A percentile compares a stretch with the other conserved stretches of the same genome.
Conservation (phyloP, 37 sponge, comb jelly and placozoan species). For the Tethya wilhelma region DNA sequence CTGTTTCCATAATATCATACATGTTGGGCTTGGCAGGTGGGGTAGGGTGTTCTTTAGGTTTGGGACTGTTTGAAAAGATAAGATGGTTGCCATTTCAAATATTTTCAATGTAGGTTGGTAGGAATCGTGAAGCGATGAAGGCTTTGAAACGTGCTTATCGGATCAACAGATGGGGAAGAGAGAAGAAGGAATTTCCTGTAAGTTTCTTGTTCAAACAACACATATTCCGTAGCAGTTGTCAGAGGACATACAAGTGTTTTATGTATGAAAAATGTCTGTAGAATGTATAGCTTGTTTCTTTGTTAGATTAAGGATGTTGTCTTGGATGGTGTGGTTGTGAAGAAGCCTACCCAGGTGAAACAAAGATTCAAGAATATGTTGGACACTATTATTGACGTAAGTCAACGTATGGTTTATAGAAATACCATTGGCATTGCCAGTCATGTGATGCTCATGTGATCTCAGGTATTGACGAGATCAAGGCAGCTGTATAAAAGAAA, state of each 20-base stretch:
- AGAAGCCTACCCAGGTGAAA: too few relatives aligned
- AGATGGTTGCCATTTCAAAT: not conserved
- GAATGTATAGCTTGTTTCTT: not conserved
- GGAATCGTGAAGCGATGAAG: conserved; percentile 34
- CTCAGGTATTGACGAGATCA: conserved; percentile 25
- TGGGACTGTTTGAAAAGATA: too few relatives aligned
- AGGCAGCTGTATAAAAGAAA: conserved; percentile 26
- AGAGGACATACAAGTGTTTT: not conserved
- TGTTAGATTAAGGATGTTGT: conserved; percentile 6
- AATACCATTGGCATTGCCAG: too few relatives aligned
- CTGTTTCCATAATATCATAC: too few relatives aligned
- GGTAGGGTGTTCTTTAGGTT: too few relatives aligned
- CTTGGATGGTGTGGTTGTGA: not conserved
- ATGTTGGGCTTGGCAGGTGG: too few relatives aligned
- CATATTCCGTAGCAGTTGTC: too few relatives aligned
- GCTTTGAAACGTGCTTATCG: conserved; percentile 17
- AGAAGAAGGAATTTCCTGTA: conserved; percentile 28
- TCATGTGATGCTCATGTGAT: not conserved
- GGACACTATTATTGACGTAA: too few relatives aligned
- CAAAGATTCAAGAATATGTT: too few relatives aligned
- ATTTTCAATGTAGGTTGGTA: conserved; percentile 39
- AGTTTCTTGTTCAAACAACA: too few relatives aligned
- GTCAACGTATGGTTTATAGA: too few relatives aligned
- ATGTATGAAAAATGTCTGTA: not conserved
- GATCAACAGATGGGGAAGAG: conserved; percentile 22